phyloP scores from a whole-genome alignment of 2,113 vertebrate genomes.

The Fregata magnificens region DNA sequence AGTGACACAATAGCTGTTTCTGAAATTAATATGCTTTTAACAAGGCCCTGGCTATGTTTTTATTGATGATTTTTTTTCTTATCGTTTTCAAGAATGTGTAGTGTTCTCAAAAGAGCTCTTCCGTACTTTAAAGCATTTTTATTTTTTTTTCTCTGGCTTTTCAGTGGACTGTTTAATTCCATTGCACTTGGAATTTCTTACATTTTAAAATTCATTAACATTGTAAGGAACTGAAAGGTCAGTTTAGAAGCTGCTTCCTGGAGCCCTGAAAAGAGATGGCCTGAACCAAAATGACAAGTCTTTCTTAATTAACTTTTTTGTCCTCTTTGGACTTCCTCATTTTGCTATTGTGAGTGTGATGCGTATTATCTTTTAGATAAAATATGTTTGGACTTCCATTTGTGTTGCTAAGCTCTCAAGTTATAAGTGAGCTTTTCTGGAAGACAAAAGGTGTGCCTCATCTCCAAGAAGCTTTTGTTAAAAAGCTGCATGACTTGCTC shows the following conservation, averaged over 20 bases:
- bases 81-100: neutral
- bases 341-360: neutral
- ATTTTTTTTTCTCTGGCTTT: neutral
- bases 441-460: neutral
- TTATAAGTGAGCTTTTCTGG: neutral
- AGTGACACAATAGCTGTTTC: neutral
- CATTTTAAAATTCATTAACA: neutral
- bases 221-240: neutral
- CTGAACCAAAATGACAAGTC: neutral
- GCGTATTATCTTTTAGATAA: neutral
- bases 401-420: neutral
- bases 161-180: neutral
- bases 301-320: neutral
- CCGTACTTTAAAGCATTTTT: neutral
- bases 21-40: neutral
- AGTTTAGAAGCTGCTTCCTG: neutral
- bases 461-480: neutral
- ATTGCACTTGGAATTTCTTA: neutral
- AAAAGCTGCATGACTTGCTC: neutral
- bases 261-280: neutral
- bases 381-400: neutral
- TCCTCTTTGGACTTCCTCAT: neutral
- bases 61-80: neutral
- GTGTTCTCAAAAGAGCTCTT: neutral
- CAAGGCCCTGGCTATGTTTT: neutral